These are phyloP conservation scores for Dendrocopos noguchii DNA, from an alignment of 2,113 vertebrate species.

Conservation along the genomic window DNA sequence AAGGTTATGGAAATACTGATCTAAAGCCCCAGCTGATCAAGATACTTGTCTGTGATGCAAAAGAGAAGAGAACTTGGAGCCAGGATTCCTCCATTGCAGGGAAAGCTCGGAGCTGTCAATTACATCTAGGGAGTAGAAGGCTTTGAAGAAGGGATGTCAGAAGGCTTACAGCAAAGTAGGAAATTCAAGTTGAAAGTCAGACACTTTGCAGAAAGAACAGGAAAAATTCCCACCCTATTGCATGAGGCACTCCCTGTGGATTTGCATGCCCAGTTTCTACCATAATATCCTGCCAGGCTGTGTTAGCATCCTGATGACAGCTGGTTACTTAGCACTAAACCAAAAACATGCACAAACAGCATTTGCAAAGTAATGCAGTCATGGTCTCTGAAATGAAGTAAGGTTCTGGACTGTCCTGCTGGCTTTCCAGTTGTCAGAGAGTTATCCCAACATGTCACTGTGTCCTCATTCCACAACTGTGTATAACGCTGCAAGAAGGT, in stretches of 20 bases:
- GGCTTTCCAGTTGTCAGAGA: not conserved
- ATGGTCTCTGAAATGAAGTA: not conserved
- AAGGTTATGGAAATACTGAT: not conserved
- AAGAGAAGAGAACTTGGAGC: not conserved
- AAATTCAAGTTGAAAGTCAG: not conserved
- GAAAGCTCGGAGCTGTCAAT: not conserved
- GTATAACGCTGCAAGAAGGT: not conserved
- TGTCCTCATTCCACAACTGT: not conserved
- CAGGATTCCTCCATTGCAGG: accelerated
- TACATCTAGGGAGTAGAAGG: not conserved
- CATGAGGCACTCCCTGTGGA: not conserved
- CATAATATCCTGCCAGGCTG: not conserved
- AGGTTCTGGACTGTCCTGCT: not conserved
- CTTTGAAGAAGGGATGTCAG: not conserved
- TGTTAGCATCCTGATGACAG: not conserved
- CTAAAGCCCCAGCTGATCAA: not conserved
- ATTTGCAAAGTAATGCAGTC: not conserved
- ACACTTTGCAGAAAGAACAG: not conserved
- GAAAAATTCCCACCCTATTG: not conserved
- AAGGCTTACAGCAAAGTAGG: not conserved
- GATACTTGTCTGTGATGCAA: not conserved
- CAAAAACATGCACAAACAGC: not conserved
- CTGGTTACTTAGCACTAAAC: not conserved
- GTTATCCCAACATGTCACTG: accelerated
- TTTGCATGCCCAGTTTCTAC: not conserved